Percentiles rank a stretch among this genome's conserved stretches.
These are phyloP conservation scores for Agrochola lychnidis DNA, from an alignment of 2,888 invertebrate species.

Conservation along the genomic window DNA sequence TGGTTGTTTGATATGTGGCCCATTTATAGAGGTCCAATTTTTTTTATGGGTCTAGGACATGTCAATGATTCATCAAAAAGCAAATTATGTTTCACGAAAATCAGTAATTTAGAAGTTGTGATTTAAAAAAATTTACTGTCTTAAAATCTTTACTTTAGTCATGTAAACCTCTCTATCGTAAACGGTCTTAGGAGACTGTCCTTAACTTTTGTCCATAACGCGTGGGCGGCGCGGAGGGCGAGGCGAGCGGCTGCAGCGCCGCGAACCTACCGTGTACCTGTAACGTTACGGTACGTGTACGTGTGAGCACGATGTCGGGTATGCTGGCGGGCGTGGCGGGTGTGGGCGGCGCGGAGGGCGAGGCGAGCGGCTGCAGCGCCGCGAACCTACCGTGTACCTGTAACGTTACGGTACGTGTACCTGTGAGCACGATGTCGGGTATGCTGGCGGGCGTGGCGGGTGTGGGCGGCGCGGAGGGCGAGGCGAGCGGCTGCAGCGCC, in stretches of 20 bases:
- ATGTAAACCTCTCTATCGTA: no score
- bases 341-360: slow-evolving; percentile 12
- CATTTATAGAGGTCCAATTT: no score
- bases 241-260: slow-evolving; percentile 4
- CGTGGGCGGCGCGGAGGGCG: slow-evolving; percentile 13
- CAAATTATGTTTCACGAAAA: no score
- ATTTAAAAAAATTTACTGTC: no score
- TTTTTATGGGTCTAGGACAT: no score
- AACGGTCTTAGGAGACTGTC: no score
- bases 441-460: slow-evolving; percentile 95
- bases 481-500: slow-evolving; percentile 87
- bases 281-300: neutral
- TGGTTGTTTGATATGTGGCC: no score
- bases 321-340: slow-evolving; percentile 15
- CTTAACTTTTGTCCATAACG: neutral
- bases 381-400: neutral
- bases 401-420: slow-evolving; percentile 78
- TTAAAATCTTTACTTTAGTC: no score
- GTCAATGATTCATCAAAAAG: no score
- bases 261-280: neutral
- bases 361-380: slow-evolving; percentile 4
- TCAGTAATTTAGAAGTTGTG: no score
- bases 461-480: slow-evolving; percentile 79
- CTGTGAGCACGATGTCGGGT: slow-evolving; percentile 96
- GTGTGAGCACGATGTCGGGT: slow-evolving; percentile 12